Evolutionary conservation across 2,113 vertebrate genomes (phyloP).

Genomic region (Oncorhynchus gorbuscha): DNA sequence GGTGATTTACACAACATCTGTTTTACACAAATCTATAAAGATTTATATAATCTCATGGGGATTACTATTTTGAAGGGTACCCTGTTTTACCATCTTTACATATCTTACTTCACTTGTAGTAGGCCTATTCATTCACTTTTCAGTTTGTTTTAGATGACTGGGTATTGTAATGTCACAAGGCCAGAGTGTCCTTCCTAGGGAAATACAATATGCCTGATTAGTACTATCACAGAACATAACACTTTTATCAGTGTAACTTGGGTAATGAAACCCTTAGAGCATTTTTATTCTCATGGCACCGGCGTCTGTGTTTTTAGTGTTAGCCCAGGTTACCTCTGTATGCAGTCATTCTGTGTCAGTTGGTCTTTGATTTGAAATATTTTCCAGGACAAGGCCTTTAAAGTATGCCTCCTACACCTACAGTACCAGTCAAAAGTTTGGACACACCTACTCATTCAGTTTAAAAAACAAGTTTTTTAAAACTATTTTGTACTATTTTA

Average conservation of each 20-base stretch:
- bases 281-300: constrained; percentile 26
- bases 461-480: no score
- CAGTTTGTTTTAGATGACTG: constrained; percentile 8
- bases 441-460: no score
- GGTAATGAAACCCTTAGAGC: background rate
- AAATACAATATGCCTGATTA: constrained; percentile 11
- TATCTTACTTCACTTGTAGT: no score
- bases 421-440: no score
- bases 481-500: no score
- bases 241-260: background rate
- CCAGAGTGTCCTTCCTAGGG: background rate
- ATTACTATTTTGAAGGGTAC: no score
- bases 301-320: background rate
- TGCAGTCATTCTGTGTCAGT: background rate
- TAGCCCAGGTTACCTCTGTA: background rate
- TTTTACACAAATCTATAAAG: no score
- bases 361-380: background rate
- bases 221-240: background rate
- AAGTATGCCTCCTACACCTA: no score
- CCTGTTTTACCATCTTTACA: no score
- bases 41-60: no score
- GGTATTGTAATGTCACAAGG: constrained; percentile 1
- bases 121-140: background rate
- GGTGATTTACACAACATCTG: no score
- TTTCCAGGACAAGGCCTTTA: background rate